Evolutionary conservation across 2,113 vertebrate genomes (phyloP).

Genomic region (Protobothrops flavoviridis): DNA sequence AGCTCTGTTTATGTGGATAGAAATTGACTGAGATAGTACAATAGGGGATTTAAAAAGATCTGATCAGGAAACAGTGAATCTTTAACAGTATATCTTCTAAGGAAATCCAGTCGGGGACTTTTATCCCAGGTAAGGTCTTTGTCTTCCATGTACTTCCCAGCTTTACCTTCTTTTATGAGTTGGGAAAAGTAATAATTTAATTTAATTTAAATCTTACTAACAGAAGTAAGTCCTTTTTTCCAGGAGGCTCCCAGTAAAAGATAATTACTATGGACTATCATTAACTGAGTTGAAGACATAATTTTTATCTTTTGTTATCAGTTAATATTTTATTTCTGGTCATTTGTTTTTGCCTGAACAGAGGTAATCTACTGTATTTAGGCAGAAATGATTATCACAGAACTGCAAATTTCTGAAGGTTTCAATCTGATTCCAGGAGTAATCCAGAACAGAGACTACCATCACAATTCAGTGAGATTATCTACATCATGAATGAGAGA

Average conservation of each 20-base stretch:
- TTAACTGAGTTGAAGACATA: not conserved
- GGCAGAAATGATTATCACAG: too few species aligned
- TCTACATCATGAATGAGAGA: too few species aligned
- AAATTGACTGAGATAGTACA: not conserved
- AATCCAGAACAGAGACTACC: too few species aligned
- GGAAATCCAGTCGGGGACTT: not conserved
- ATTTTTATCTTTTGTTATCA: not conserved
- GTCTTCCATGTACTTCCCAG: too few species aligned
- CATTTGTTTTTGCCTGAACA: too few species aligned
- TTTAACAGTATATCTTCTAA: not conserved
- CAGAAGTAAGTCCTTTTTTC: not conserved
- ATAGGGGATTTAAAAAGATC: not conserved
- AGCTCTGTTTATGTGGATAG: not conserved
- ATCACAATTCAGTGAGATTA: too few species aligned
- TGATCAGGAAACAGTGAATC: not conserved
- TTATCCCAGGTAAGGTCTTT: not conserved
- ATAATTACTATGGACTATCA: not conserved
- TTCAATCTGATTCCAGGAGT: too few species aligned
- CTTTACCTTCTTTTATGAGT: too few species aligned
- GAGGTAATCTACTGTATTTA: too few species aligned
- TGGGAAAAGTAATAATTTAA: too few species aligned
- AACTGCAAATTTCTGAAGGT: too few species aligned
- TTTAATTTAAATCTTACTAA: not conserved
- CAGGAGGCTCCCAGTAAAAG: not conserved
- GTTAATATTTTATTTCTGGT: not conserved